A percentile compares a stretch with the other conserved stretches of the same genome.
These are phyloP conservation scores for Corydoras maculifer DNA, from an alignment of 2,113 vertebrate genomes.

Conservation along the genomic window DNA sequence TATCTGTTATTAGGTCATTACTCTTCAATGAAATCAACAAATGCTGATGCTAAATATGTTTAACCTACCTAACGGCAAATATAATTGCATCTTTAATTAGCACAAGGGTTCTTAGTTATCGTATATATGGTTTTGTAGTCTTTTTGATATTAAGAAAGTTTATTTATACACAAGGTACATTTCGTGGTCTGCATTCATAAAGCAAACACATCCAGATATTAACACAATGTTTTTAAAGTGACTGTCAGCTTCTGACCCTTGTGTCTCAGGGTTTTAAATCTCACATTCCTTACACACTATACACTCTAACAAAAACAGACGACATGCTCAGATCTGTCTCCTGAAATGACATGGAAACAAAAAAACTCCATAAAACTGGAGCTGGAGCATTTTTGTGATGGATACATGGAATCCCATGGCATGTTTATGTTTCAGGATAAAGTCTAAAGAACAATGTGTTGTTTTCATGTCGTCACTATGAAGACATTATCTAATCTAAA, in stretches of 20 bases:
- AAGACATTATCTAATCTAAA: too few species aligned
- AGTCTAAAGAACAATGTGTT: not conserved
- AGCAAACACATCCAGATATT: not conserved
- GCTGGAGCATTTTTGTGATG: not conserved
- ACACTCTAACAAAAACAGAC: not conserved
- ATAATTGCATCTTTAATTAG: too few species aligned
- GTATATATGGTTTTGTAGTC: too few species aligned
- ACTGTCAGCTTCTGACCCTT: not conserved
- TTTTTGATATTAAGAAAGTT: too few species aligned
- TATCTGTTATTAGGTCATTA: too few species aligned
- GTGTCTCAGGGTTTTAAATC: not conserved
- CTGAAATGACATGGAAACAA: not conserved
- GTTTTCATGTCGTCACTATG: not conserved
- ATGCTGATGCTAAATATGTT: too few species aligned
- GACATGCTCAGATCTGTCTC: slow-evolving; percentile 17
- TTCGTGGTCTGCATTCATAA: too few species aligned
- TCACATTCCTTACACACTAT: not conserved
- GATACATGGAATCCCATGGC: not conserved
- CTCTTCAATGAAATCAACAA: too few species aligned
- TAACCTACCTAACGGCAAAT: too few species aligned
- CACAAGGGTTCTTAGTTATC: too few species aligned
- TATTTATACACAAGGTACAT: too few species aligned
- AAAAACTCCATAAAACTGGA: not conserved
- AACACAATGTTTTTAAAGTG: not conserved
- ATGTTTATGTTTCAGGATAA: not conserved